Base-by-base conservation (phyloP, 2,888 invertebrate species). In the Aspidapion aeneum region DNA sequence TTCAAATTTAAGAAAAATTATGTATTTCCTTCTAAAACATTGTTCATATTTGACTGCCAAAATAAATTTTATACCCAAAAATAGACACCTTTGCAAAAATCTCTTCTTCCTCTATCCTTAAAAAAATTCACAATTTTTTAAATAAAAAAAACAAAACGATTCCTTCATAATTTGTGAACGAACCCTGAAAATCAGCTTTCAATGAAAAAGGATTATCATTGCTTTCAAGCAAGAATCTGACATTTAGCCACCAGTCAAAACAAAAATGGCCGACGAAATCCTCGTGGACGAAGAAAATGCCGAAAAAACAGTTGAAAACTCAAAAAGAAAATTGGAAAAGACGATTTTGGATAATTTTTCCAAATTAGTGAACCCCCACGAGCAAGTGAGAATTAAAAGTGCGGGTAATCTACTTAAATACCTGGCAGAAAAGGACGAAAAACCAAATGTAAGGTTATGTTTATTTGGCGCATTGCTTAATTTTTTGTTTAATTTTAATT, bases 301-400 rank as follows among this genome's bases (percentile, higher is more conserved):
- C 3, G 35, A 35, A 35, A 35, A 35, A 35, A 12, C 12, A 3
- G 35, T 35, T 3, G 12, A 35, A 35, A 35, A 35, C 35, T 35
- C 35, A 12, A 35, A 35, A 35, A 35, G 35, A 35, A 75, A 76
- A 74, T 64, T 74, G 48, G 74, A 71, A 64, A 74, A 74, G 49
- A 78, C 79, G 20, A 73, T 82, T 60, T 73, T 84, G 21, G 82
- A 83, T 66, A 77, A 76, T 68, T 84, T 84, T 71, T 70, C 78
- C 1, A 79, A 80, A 69, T 70, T 84, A 58, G 75, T 75, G 9
- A 75, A 76, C 52, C 76, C 78, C 56, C 75, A 78, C 2, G 79
- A 79, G 57, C 75, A 76, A 55, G 71, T 77, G 0, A 78, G 84
- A 62, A 61, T 81, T 5, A 78, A 80, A 63, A 80, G 79, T 63